Conservation (phyloP, 2,113 vertebrate genomes). For the Rallus limicola region DNA sequence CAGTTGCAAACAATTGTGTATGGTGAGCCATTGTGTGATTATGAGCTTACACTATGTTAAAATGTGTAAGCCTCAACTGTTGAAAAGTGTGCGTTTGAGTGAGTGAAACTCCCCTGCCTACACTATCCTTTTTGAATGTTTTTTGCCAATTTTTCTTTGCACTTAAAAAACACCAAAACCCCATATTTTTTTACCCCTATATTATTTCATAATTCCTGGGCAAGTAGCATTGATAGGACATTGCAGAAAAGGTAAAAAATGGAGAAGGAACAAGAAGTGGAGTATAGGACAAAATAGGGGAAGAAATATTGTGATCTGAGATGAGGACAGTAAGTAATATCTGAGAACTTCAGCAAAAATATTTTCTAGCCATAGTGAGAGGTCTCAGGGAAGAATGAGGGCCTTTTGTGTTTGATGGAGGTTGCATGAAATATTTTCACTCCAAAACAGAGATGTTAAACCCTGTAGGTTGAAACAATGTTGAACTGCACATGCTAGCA, state of each 20-base stretch:
- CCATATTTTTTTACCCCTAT: too few species aligned
- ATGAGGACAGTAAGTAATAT: not conserved
- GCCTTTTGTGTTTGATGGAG: not conserved
- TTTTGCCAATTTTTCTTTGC: not conserved
- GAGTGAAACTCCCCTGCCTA: not conserved
- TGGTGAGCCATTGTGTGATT: not conserved
- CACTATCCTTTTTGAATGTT: accelerated
- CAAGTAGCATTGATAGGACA: not conserved
- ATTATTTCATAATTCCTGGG: not conserved
- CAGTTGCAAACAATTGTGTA: not conserved
- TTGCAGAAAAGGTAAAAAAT: not conserved
- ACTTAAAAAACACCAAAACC: not conserved
- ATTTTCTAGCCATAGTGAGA: not conserved
- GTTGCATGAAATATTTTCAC: not conserved
- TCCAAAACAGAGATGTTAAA: not conserved
- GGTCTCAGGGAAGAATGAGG: not conserved
- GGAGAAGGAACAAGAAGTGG: not conserved
- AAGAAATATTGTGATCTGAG: not conserved
- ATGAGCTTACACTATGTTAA: not conserved
- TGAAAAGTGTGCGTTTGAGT: not conserved
- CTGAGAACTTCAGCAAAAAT: not conserved
- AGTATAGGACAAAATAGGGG: not conserved
- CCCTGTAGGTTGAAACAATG: not conserved
- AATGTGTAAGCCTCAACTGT: not conserved
- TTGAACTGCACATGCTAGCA: not conserved